A percentile compares a stretch with the other conserved stretches of the same genome.
These are phyloP conservation scores for Rhagologus leucostigma DNA, from an alignment of 2,113 vertebrate genomes.

Conservation along the genomic window DNA sequence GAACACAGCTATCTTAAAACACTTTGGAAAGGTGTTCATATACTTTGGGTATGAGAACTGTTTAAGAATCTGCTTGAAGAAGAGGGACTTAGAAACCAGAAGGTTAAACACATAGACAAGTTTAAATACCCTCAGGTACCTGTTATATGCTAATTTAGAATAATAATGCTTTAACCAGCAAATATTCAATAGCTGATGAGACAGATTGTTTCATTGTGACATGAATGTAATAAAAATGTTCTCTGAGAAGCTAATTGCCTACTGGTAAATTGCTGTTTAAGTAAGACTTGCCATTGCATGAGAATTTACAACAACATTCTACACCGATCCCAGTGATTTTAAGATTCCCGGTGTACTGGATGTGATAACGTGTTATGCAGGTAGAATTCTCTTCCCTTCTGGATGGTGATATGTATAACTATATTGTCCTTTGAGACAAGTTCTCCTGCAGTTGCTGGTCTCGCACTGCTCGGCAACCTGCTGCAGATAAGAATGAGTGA, in stretches of 20 bases:
- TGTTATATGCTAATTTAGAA: slow-evolving; percentile 52
- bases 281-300: slow-evolving; percentile 59
- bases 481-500: slow-evolving; percentile 81
- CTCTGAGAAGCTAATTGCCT: slow-evolving; percentile 72
- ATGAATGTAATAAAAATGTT: slow-evolving; percentile 66
- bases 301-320: slow-evolving; percentile 28
- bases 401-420: slow-evolving; percentile 56
- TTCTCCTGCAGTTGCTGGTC: slow-evolving; percentile 64
- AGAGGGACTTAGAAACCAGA: background rate
- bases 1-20: background rate
- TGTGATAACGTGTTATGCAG: slow-evolving; percentile 42
- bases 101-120: background rate
- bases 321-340: slow-evolving; percentile 16
- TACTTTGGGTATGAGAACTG: background rate
- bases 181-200: slow-evolving; percentile 44
- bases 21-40: background rate
- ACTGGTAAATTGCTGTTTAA: slow-evolving; percentile 69
- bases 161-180: slow-evolving; percentile 55
- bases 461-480: slow-evolving; percentile 62
- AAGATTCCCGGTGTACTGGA: slow-evolving; percentile 19
- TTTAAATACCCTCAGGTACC: slow-evolving; percentile 17
- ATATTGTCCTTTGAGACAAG: slow-evolving; percentile 67
- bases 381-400: slow-evolving; percentile 49
- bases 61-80: background rate
- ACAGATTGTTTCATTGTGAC: slow-evolving; percentile 63